phyloP scores from a whole-genome alignment of 2,888 invertebrate species.

The Limnephilus marmoratus region DNA sequence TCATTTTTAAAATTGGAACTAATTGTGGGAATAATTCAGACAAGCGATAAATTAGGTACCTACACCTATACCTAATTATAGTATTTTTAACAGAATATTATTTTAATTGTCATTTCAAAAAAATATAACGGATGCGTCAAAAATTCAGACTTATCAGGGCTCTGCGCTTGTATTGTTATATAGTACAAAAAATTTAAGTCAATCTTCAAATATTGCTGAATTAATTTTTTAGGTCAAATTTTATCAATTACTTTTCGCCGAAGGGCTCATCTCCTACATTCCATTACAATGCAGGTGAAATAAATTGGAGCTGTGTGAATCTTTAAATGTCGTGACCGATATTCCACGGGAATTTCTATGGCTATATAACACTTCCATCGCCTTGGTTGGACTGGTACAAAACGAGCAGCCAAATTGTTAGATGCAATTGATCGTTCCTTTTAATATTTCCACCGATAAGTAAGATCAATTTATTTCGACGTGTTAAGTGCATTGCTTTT shows the following conservation, averaged over 20 bases:
- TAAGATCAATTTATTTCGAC: background rate
- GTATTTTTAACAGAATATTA: too few species aligned
- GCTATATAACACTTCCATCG: background rate
- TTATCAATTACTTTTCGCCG: background rate
- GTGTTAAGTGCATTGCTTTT: background rate
- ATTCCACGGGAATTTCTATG: background rate
- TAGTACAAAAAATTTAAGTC: background rate
- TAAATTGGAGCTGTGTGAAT: background rate
- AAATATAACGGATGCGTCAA: too few species aligned
- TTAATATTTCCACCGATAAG: background rate
- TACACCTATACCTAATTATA: too few species aligned
- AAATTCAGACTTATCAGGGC: too few species aligned
- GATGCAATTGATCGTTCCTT: background rate
- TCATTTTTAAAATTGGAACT: too few species aligned
- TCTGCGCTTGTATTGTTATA: too few species aligned
- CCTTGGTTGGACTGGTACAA: background rate
- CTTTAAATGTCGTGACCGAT: constrained; percentile 2
- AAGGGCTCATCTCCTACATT: background rate
- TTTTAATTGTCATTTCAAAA: too few species aligned
- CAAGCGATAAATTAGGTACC: too few species aligned
- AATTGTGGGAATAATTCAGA: too few species aligned
- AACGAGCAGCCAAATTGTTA: background rate
- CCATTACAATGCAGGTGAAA: background rate
- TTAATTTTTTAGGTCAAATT: background rate
- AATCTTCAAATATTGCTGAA: background rate